Conservation (phyloP, 2,113 vertebrate genomes). For the Cnemophilus loriae region DNA sequence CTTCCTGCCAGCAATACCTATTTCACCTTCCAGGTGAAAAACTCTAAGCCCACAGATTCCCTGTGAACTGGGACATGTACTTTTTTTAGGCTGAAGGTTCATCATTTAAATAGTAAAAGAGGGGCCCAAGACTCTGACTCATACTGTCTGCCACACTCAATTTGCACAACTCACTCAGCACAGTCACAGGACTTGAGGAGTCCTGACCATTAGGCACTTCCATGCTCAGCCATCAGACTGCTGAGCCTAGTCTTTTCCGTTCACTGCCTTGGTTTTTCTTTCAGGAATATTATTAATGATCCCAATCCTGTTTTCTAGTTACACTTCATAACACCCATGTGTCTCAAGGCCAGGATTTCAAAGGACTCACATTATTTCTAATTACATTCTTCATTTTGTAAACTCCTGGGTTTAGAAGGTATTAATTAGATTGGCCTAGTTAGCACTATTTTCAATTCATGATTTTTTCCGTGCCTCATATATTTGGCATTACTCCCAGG, state of each 20-base stretch:
- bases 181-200: not conserved
- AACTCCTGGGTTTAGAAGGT: not conserved
- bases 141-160: not conserved
- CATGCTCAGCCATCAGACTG: not conserved
- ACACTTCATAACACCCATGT: not conserved
- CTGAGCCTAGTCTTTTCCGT: not conserved
- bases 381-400: conserved; percentile 3
- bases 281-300: not conserved
- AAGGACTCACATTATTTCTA: not conserved
- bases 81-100: not conserved
- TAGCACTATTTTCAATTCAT: not conserved
- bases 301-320: not conserved
- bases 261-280: not conserved
- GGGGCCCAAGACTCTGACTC: not conserved
- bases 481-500: conserved; percentile 13
- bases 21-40: not conserved
- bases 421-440: conserved; percentile 30
- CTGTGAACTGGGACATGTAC: not conserved
- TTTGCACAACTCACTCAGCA: not conserved
- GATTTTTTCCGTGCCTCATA: not conserved
- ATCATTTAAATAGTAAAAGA: not conserved
- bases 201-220: not conserved
- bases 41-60: not conserved
- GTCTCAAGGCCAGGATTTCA: not conserved
- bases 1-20: not conserved